These are phyloP conservation scores for Artemia franciscana DNA, from an alignment of 1,140 invertebrate genomes.

Conservation along the genomic window DNA sequence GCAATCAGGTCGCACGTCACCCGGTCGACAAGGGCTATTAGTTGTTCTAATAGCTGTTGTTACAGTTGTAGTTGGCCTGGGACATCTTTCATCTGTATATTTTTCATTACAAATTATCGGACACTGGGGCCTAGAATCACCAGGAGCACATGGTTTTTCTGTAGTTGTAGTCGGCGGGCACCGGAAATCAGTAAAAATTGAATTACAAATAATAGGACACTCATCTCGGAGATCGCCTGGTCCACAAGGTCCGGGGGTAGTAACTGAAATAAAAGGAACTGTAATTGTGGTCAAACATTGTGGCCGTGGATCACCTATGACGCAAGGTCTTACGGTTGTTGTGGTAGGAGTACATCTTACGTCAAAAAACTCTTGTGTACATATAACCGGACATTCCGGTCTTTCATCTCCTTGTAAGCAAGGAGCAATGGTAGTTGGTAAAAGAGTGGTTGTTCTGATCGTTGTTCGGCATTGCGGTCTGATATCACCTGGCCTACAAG, in stretches of 20 bases:
- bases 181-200: background rate
- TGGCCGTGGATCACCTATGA: background rate
- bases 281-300: background rate
- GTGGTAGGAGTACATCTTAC: background rate
- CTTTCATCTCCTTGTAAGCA: background rate
- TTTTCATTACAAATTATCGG: too few relatives aligned
- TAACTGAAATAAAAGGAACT: too few relatives aligned
- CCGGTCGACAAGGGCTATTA: too few relatives aligned
- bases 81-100: too few relatives aligned
- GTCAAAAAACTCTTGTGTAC: background rate
- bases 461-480: background rate
- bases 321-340: background rate
- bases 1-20: too few relatives aligned
- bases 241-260: background rate
- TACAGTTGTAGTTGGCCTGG: background rate
- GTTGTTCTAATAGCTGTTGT: too few relatives aligned
- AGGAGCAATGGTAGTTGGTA: background rate
- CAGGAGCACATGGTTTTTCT: too few relatives aligned
- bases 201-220: background rate
- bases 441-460: background rate
- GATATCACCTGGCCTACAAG: background rate
- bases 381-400: background rate
- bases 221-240: background rate
- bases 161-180: background rate
- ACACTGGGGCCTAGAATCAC: too few relatives aligned